phyloP scores from a whole-genome alignment of 2,113 vertebrate genomes.

The Myodes glareolus region DNA sequence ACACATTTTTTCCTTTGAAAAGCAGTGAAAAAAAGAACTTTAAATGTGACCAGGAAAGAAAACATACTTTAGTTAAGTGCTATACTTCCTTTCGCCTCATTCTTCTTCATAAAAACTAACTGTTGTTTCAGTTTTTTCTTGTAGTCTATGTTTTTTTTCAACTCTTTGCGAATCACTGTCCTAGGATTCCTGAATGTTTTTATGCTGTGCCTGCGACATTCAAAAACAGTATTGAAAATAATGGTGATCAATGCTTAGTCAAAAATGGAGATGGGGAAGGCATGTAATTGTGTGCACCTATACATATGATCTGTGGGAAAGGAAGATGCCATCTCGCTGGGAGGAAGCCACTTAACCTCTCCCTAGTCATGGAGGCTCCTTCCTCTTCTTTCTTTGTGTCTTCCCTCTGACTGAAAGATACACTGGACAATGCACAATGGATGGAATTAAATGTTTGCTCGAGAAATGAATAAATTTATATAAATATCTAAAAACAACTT shows the following conservation, averaged over 20 bases:
- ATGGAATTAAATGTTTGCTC: background rate
- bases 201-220: background rate
- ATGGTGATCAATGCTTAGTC: background rate
- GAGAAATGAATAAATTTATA: background rate
- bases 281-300: background rate
- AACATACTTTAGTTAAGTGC: background rate
- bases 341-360: background rate
- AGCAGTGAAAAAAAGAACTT: background rate
- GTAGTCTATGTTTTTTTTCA: background rate
- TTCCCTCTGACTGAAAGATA: background rate
- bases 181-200: background rate
- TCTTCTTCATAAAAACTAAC: background rate
- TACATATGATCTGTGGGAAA: background rate
- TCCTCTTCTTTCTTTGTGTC: background rate
- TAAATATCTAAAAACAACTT: background rate
- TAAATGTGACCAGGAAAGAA: background rate
- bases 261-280: background rate
- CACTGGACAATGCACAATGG: background rate
- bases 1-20: slow-evolving; percentile 2
- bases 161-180: background rate
- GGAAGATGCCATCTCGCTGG: rapidly evolving
- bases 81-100: slow-evolving; percentile 5
- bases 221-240: background rate
- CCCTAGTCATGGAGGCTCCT: background rate
- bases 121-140: background rate